These are phyloP conservation scores for Miltochrista miniata DNA, from an alignment of 2,888 invertebrate species.

Conservation along the genomic window DNA sequence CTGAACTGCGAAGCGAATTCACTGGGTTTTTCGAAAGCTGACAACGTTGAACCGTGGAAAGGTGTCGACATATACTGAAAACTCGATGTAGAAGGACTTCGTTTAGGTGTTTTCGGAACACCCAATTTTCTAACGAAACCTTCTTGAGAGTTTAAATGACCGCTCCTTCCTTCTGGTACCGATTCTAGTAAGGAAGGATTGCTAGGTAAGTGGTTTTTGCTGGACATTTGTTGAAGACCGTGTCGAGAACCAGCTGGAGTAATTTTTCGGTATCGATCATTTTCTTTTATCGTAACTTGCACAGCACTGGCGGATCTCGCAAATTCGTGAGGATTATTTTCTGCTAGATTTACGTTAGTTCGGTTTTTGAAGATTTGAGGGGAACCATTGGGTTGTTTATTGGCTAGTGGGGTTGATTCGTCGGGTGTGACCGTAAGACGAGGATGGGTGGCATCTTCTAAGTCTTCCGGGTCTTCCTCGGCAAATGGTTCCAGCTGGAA, in stretches of 20 bases:
- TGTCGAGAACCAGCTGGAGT: constrained; percentile 60
- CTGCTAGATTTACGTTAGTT: constrained; percentile 54
- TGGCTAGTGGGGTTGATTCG: constrained; percentile 47
- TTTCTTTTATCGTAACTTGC: constrained; percentile 80
- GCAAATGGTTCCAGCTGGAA: constrained; percentile 67
- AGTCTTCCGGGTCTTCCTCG: constrained; percentile 64
- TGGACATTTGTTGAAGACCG: constrained; percentile 85
- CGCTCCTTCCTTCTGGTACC: constrained; percentile 85
- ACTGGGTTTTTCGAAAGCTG: constrained; percentile 89
- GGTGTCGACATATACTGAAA: constrained; percentile 94
- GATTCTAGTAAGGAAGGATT: constrained; percentile 86
- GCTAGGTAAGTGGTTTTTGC: constrained; percentile 85
- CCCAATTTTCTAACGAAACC: constrained; percentile 67
- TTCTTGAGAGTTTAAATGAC: constrained; percentile 65
- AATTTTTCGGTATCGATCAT: constrained; percentile 62
- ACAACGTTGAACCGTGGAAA: constrained; percentile 92
- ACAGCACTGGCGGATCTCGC: constrained; percentile 89
- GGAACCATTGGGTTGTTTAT: constrained; percentile 58
- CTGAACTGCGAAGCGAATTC: constrained; percentile 92
- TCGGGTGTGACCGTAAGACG: constrained; percentile 60
- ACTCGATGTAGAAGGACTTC: constrained; percentile 91
- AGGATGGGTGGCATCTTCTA: constrained; percentile 52
- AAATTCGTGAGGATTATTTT: constrained; percentile 61
- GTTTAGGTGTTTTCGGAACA: constrained; percentile 81
- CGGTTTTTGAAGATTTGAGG: constrained; percentile 62